Base-by-base conservation (phyloP, 2,113 vertebrate species). In the Carassius auratus region DNA sequence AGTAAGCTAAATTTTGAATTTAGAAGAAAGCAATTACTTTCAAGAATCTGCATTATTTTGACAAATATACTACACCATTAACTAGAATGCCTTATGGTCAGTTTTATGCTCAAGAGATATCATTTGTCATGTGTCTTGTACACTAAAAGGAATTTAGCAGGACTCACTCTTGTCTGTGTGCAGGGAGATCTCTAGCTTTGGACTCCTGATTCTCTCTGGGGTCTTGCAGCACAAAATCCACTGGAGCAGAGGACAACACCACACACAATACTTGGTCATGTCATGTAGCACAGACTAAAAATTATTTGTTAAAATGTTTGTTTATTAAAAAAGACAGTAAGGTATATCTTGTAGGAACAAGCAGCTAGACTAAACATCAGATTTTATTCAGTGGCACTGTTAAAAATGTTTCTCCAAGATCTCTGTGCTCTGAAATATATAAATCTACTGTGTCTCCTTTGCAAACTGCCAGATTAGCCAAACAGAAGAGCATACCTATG, bases 81-180 rank as follows among this genome's bases (percentile, higher is more conserved):
- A 23, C 52, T 38, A 38, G 17, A 78, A 78, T 21, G 19, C 19
- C 0, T 33, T 55, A 33, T 55, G 75, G 23, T 12, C 30, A 8
- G 17, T 78, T 59, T n/a, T 38, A 78, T 38, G 55, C 6, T 33
- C 61, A 26, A 33, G 15, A 57, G 15, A 57, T 33, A 10, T 76
- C 21, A 33, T 55, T 30, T 19, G 52, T 33, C 9, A 61, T 38
- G 38, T 45, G 42, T 45, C 8, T 45, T 45, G 8, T 42, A 36
- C 36, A 36, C 36, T 36, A 36, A 36, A 36, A 36, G 36, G 36
- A 19, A 36, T 73, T 78, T 50, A 83, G 33, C 48, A 3, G 19
- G 21, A 91, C 93, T 92, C 94, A 98, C 97, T 98, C 97, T 85
- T 93, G 91, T 92, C 94, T 93, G 90, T 97, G 95, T 61, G 94